Evolutionary conservation across 2,113 vertebrate species (phyloP), one percentile per base, ranked within the genome.

Genomic region (Pterophyllum scalare): DNA sequence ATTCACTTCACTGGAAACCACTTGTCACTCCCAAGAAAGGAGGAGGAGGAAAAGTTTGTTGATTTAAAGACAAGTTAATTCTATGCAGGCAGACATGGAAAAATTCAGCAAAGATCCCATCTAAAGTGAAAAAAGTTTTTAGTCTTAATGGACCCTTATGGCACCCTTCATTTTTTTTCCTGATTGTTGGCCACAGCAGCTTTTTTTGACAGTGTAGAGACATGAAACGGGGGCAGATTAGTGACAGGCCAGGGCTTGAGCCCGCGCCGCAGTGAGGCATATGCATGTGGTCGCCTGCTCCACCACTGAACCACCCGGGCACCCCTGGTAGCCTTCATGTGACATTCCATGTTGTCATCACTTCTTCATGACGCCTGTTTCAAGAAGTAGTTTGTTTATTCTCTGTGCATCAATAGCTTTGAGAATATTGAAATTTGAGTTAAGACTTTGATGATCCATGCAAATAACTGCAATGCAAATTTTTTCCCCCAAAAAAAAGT

Each of bases 391-490:
- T 80, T 85, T 80, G 67, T 6, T 70, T 64, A 67, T 52, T 15
- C 2, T 1, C 3, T 24, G 2, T 17, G 52, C 15, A 33, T 64
- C 1, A 24, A 67, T 11, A 62, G 22, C 22, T 64, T 28, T 24
- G 4, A 46, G 22, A 52, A 40, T 28, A 35, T 20, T 9, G 13
- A 72, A 43, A 3, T 19, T 17, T 5, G 7, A 59, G n/a, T 52
- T 2, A 57, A 75, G n/a, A 81, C 35, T 74, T 78, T 8, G 59
- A 3, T 61, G 24, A 77, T 26, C 26, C 28, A 86, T 83, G 61
- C 88, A 92, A 90, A 90, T 85, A 58, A 14, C 19, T 77, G 12
- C 8, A 58, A 90, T 88, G 82, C 88, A 94, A 93, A 93, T 84
- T 3, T 5, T 14, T 77, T 8, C 3, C 35, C 35, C 10, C 4